Evolutionary conservation across 2,888 invertebrate species (phyloP), one percentile per base, ranked within the genome.

Genomic region (Nymphalis polychloros): DNA sequence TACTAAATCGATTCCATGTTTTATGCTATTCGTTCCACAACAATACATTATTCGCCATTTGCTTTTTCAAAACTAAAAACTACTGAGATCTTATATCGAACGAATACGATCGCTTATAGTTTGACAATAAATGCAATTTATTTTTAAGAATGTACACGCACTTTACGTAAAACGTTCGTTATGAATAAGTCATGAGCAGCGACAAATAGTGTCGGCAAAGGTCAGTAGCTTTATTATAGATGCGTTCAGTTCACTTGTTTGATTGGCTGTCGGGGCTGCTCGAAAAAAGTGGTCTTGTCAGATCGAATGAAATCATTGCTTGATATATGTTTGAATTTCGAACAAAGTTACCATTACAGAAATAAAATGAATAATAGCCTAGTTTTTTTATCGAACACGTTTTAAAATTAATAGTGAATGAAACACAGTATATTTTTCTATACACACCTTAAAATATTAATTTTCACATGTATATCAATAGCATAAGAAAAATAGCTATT

Each of bases 201-300:
- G 89, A 90, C 90, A 89, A 90, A 90, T 90, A 90, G 87, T 87
- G 81, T 80, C 81, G 80, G 79, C 84, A 89, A 88, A 91, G 90
- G 90, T 90, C 89, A 87, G 82, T 84, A 81, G 83, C 84, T 88
- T 86, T 84, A 87, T 86, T 85, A 87, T 79, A 82, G 79, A 86
- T 85, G 84, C 83, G 79, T 79, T 73, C 75, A 74, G 80, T 78
- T 84, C 84, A 85, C 86, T 84, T 84, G 84, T 84, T 84, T 82
- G 81, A 85, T 86, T 87, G 84, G 82, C 75, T 75, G 76, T 75
- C 75, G 71, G 76, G 49, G 57, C 6, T 31, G 69, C 66, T 73
- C 48, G 47, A 60, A 70, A 70, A 66, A 70, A 72, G 59, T 63
- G 46, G 52, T 31, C 64, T 69, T 65, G 69, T 69, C 65, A 64